Evolutionary conservation across 2,888 invertebrate species (phyloP).

Genomic region (Neoitamus cyanurus): DNA sequence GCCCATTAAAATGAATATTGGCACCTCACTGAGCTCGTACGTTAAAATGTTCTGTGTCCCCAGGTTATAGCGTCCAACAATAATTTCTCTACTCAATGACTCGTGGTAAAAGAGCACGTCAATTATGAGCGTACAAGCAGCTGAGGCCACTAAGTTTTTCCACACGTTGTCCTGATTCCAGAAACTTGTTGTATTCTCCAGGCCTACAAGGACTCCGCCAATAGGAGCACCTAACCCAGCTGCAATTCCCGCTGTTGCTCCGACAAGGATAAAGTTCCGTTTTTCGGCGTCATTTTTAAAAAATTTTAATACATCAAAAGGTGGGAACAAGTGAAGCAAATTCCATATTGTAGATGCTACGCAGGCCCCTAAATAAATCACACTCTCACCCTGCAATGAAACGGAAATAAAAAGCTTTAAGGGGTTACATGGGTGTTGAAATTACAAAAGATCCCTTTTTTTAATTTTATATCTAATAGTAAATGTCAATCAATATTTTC

Average conservation of each 20-base stretch:
- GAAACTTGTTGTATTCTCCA: background rate
- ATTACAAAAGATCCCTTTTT: too few species aligned
- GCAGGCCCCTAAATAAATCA: background rate
- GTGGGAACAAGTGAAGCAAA: too few species aligned
- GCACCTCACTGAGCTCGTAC: constrained; percentile 77
- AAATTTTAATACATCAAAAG: background rate
- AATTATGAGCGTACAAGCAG: constrained; percentile 90
- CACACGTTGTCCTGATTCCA: constrained; percentile 69
- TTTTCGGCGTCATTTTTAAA: background rate
- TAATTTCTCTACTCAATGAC: background rate
- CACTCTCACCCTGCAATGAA: background rate
- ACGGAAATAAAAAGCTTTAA: background rate
- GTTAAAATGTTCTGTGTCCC: background rate
- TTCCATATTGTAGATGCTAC: background rate
- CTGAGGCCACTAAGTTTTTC: constrained; percentile 96
- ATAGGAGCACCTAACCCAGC: background rate
- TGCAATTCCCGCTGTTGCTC: background rate
- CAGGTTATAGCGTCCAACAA: background rate
- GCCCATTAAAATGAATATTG: constrained; percentile 91
- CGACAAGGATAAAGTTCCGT: background rate
- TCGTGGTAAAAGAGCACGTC: background rate
- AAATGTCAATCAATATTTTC: too few species aligned
- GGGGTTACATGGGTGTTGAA: too few species aligned
- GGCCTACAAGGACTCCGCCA: background rate
- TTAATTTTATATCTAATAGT: too few species aligned